Percentiles rank a stretch among this genome's conserved stretches.
Conservation (phyloP, 2,797 vertebrate species). For the Vireo griseus region DNA sequence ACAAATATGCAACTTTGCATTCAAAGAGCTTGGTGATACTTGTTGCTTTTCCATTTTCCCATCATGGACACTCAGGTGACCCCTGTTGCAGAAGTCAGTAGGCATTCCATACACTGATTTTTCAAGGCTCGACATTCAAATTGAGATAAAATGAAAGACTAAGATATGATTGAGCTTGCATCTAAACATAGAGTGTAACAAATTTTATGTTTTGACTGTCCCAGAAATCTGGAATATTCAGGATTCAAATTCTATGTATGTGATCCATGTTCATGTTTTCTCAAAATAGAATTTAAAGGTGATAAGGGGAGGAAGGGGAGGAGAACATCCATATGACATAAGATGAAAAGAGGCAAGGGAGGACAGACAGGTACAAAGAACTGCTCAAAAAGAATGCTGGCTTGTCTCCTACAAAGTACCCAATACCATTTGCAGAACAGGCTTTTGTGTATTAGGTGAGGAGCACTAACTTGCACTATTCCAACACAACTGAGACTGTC, state of each 20-base stretch:
- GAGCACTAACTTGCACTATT: neutral
- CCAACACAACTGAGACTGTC: fast-evolving
- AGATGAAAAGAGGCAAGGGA: neutral
- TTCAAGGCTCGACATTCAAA: neutral
- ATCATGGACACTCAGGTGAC: neutral
- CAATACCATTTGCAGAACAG: neutral
- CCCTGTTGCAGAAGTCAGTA: neutral
- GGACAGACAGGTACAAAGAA: neutral
- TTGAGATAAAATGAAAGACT: neutral
- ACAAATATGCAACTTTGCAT: neutral
- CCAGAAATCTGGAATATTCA: neutral
- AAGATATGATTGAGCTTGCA: neutral
- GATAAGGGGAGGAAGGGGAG: fast-evolving
- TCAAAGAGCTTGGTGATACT: neutral
- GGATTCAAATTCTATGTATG: neutral
- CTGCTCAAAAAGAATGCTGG: neutral
- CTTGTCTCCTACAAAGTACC: neutral
- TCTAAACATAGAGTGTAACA: neutral
- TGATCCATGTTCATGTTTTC: neutral
- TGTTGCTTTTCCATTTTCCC: too few relatives aligned
- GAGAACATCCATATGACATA: neutral
- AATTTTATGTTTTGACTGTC: neutral
- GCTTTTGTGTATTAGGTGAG: neutral
- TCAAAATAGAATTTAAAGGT: neutral
- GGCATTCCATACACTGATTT: neutral